Evolutionary conservation across 2,113 vertebrate species (phyloP), one percentile per base, ranked within the genome.

Genomic region (Rhombomys opimus): DNA sequence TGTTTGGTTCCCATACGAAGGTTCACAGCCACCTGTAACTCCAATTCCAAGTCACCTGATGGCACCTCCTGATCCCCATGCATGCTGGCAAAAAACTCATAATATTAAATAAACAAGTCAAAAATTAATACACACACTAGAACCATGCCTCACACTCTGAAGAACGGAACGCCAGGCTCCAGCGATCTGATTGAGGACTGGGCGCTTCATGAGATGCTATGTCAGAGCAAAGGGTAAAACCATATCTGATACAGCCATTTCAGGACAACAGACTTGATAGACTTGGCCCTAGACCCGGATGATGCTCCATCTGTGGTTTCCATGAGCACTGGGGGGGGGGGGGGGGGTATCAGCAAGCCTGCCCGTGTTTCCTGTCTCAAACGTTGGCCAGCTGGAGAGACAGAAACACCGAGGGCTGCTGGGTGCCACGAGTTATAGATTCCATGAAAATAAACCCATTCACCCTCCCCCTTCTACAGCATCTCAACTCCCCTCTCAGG

Each of bases 171-270:
- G 27, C n/a, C 0, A 20, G 35, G 13, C 20, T 6, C 50, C 5
- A 9, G 27, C 4, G 41, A 35, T 9, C 11, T 27, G 46, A 0
- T 0, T 25, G 70, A 27, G 46, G 72, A 18, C 27, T 1, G 1
- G 23, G 11, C 15, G 8, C 59, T 23, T 7, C 35, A 10, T 6
- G 25, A 59, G 63, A 25, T 0, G 6, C 41, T 8, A 27, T 1
- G 5, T 14, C 20, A 1, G 30, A 52, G 23, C 5, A 52, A 27
- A 68, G 8, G 1, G 6, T 14, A 7, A 25, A 5, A n/a, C 50
- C 2, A 0, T 11, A 7, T 3, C 25, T 0, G 17, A 46, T 1
- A 30, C 18, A 1, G 17, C 78, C 6, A 15, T 11, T 3, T 15
- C 84, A 0, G 1, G 10, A 5, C 46, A 30, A 20, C 18, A n/a